Evolutionary conservation across 2,797 vertebrate species (phyloP).

Genomic region (Arrhamphus sclerolepis): DNA sequence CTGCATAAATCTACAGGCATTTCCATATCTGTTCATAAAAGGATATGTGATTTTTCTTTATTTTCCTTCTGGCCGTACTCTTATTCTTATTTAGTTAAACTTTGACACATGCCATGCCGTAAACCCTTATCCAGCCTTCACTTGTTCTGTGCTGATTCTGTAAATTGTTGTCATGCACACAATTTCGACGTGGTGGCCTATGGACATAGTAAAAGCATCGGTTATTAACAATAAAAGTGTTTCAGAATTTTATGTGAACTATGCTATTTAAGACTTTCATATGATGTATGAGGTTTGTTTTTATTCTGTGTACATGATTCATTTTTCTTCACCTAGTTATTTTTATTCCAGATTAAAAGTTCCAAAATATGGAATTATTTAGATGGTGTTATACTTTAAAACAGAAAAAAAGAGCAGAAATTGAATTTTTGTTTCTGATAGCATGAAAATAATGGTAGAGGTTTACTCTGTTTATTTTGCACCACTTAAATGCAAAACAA

Average conservation of each 20-base stretch:
- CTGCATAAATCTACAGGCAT: background rate
- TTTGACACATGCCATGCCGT: background rate
- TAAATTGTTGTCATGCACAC: slow-evolving; percentile 22
- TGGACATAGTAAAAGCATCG: too few species aligned
- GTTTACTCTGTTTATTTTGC: slow-evolving; percentile 27
- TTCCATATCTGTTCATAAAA: background rate
- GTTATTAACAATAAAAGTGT: too few species aligned
- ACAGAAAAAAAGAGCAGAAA: background rate
- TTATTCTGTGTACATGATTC: background rate
- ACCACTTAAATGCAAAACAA: slow-evolving; percentile 34
- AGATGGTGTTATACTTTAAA: too few species aligned
- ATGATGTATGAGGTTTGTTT: background rate
- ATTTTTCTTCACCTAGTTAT: too few species aligned
- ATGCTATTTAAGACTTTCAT: too few species aligned
- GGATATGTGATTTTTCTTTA: background rate
- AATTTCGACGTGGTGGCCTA: too few species aligned
- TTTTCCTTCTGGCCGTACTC: too few species aligned
- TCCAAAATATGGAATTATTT: too few species aligned
- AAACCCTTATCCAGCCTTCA: background rate
- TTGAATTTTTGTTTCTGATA: slow-evolving; percentile 2
- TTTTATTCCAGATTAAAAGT: too few species aligned
- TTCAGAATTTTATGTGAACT: too few species aligned
- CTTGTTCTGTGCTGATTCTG: slow-evolving; percentile 18
- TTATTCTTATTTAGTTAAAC: background rate
- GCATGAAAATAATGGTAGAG: slow-evolving; percentile 31